A percentile compares a stretch with the other conserved stretches of the same genome.
These are phyloP conservation scores for Sarcophaga variegata DNA, from an alignment of 2,888 invertebrate species.

Conservation along the genomic window DNA sequence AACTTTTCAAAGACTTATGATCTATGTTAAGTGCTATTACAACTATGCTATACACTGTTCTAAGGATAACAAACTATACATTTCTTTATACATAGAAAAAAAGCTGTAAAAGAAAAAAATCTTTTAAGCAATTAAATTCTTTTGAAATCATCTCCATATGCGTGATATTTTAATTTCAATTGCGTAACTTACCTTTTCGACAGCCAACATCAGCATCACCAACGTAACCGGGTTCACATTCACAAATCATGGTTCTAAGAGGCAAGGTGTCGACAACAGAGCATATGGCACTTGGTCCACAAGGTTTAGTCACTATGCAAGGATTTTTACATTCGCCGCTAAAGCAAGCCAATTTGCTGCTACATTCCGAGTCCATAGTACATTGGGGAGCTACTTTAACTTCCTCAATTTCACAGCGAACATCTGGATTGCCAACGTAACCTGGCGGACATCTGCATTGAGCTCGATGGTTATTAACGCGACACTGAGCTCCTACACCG, in stretches of 20 bases:
- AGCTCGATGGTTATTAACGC: conserved; percentile 89
- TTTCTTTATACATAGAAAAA: conserved; percentile 39
- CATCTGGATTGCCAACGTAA: conserved; percentile 89
- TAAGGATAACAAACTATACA: neutral
- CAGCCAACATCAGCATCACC: conserved; percentile 95
- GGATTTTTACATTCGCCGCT: conserved; percentile 91
- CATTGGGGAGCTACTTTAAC: conserved; percentile 85
- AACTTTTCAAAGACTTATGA: conserved; percentile 30
- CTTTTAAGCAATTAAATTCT: conserved; percentile 34
- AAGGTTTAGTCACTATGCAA: conserved; percentile 89
- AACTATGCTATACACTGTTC: conserved; percentile 28
- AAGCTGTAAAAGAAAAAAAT: conserved; percentile 65
- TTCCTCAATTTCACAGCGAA: conserved; percentile 85
- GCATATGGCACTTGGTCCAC: conserved; percentile 91
- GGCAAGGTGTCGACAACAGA: conserved; percentile 93
- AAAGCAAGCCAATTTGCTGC: conserved; percentile 92
- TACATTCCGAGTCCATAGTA: conserved; percentile 90
- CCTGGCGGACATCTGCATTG: conserved; percentile 92
- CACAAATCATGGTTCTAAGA: conserved; percentile 93
- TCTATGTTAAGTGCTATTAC: conserved; percentile 15
- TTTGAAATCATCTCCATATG: conserved; percentile 23
- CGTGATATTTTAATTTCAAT: neutral
- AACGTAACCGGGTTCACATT: conserved; percentile 90
- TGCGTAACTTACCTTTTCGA: conserved; percentile 85
- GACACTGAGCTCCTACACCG: conserved; percentile 89